Conservation (phyloP, 2,113 vertebrate genomes). For the Dasyornis broadbenti region DNA sequence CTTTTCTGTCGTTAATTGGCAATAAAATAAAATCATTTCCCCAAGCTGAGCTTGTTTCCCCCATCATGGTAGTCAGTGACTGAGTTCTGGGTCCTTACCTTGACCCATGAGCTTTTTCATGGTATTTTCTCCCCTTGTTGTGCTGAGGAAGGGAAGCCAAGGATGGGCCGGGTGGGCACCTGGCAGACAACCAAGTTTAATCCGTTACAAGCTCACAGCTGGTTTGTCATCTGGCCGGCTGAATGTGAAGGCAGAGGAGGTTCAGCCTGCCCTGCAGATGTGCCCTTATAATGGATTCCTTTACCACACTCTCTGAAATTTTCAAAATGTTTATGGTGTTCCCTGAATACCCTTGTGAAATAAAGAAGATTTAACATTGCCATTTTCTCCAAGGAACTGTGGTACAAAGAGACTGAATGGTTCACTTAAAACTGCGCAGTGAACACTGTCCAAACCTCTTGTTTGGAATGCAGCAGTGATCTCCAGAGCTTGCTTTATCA, state of each 20-base stretch:
- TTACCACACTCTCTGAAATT: background rate
- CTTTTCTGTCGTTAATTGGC: background rate
- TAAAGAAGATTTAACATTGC: background rate
- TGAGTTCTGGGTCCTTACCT: background rate
- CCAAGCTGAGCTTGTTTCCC: background rate
- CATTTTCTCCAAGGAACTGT: background rate
- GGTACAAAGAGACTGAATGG: background rate
- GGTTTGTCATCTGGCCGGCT: background rate
- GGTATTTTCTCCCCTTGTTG: background rate
- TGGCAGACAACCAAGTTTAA: background rate
- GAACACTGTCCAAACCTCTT: background rate
- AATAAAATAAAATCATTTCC: background rate
- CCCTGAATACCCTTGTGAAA: background rate
- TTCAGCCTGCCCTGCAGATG: background rate
- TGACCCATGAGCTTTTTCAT: background rate
- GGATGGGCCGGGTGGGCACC: background rate
- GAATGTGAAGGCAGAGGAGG: background rate
- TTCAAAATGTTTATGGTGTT: background rate
- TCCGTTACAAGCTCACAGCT: background rate
- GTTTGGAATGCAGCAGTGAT: background rate
- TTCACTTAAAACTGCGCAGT: background rate
- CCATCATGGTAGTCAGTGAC: background rate
- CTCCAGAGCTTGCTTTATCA: background rate
- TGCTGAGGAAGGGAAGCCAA: background rate
- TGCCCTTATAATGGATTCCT: background rate